Conservation (phyloP, 2,113 vertebrate species). For the Otolemur garnettii region DNA sequence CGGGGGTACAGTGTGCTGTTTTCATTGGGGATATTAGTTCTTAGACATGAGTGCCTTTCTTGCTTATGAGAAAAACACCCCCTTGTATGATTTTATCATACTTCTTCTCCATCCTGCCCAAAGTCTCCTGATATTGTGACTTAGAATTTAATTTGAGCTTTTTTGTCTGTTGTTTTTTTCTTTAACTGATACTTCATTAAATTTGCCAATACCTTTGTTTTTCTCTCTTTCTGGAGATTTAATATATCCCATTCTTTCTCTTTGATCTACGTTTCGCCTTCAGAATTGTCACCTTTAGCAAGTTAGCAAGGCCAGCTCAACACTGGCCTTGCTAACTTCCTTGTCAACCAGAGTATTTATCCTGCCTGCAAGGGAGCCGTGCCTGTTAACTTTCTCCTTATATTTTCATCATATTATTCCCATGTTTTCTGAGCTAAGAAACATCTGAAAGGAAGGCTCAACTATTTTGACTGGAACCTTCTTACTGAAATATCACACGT, state of each 20-base stretch:
- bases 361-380: not conserved
- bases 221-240: not conserved
- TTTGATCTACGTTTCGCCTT: not conserved
- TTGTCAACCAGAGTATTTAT: no score
- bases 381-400: not conserved
- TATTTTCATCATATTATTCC: not conserved
- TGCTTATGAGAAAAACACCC: not conserved
- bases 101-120: not conserved
- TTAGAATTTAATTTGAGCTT: not conserved
- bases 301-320: not conserved
- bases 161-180: not conserved
- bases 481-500: not conserved
- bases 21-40: not conserved
- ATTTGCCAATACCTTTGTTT: not conserved
- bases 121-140: not conserved
- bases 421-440: not conserved
- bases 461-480: not conserved
- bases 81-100: not conserved
- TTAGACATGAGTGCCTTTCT: not conserved
- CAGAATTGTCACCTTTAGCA: not conserved
- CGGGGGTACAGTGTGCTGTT: no score
- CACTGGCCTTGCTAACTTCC: no score
- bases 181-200: not conserved
- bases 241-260: not conserved
- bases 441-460: not conserved